These are phyloP conservation scores for Acanthosoma haemorrhoidale DNA, from an alignment of 2,888 invertebrate genomes.

Conservation along the genomic window DNA sequence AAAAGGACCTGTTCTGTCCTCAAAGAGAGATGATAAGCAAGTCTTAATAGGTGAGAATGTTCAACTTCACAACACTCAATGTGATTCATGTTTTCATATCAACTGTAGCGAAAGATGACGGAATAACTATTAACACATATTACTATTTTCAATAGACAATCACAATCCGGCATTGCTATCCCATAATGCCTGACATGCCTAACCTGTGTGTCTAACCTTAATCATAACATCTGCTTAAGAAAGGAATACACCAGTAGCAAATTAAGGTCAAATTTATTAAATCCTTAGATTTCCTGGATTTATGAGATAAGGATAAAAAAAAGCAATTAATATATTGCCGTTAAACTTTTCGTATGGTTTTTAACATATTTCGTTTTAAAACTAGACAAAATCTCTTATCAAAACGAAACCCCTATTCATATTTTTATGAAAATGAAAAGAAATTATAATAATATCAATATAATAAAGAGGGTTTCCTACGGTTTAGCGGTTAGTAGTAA, in stretches of 20 bases:
- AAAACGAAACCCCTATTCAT: no score
- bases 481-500: no score
- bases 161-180: conserved; percentile 31
- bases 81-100: conserved; percentile 1
- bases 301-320: no score
- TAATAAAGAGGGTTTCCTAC: no score
- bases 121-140: background rate
- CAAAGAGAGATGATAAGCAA: background rate
- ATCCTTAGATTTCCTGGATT: no score
- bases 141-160: background rate
- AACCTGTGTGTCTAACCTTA: background rate
- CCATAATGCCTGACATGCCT: conserved; percentile 5
- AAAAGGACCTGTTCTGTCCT: background rate
- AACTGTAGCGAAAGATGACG: background rate
- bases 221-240: background rate
- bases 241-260: background rate
- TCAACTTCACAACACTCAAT: background rate
- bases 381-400: no score
- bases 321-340: no score
- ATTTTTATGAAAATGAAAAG: no score
- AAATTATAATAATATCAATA: no score
- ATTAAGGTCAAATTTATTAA: background rate
- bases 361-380: no score
- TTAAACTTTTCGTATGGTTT: no score
- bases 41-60: background rate